Conservation (phyloP, 2,797 vertebrate genomes). For the Manis crassicaudata region DNA sequence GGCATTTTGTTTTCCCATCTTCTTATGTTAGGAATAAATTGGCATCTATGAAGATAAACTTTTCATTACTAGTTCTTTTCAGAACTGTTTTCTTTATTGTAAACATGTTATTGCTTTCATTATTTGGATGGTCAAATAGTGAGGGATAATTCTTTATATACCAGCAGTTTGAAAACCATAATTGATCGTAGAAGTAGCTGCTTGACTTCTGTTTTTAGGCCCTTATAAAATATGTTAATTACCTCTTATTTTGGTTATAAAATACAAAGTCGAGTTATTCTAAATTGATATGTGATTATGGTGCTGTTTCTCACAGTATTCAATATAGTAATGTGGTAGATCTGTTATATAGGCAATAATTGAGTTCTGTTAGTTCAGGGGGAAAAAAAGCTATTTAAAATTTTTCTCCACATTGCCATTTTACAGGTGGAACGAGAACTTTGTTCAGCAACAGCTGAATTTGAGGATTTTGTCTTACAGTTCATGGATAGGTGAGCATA, state of each 20-base stretch:
- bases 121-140: neutral
- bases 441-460: conserved; percentile 97
- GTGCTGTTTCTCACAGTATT: neutral
- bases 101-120: neutral
- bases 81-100: conserved; percentile 20
- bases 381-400: conserved; percentile 19
- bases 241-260: conserved; percentile 1
- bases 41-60: neutral
- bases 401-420: conserved; percentile 54
- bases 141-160: neutral
- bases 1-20: neutral
- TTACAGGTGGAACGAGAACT: conserved; percentile 94
- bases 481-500: conserved; percentile 96
- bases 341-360: neutral
- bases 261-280: neutral
- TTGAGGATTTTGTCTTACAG: conserved; percentile 98
- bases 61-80: neutral
- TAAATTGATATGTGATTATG: neutral
- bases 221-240: neutral
- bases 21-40: neutral
- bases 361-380: neutral
- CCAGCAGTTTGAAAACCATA: neutral
- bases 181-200: neutral
- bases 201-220: neutral
- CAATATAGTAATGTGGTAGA: neutral